phyloP scores from a whole-genome alignment of 2,888 invertebrate species.

The Chelonus formosanus region DNA sequence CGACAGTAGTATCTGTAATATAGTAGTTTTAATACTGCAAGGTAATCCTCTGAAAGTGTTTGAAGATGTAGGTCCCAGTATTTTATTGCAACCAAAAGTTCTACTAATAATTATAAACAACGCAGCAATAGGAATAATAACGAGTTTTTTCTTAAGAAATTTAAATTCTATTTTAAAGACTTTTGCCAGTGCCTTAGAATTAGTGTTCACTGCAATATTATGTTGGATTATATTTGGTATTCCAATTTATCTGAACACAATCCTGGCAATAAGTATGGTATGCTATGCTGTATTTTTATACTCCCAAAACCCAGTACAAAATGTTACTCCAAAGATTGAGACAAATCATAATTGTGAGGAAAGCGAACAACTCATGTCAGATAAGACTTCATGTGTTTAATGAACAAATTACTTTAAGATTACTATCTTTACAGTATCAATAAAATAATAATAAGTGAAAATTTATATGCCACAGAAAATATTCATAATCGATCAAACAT shows the following conservation, averaged over 20 bases:
- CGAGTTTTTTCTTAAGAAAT: constrained; percentile 91
- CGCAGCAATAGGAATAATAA: constrained; percentile 90
- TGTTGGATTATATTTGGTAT: constrained; percentile 88
- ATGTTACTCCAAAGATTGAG: constrained; percentile 40
- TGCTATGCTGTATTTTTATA: constrained; percentile 86
- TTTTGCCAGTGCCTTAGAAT: constrained; percentile 92
- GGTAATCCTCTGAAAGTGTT: constrained; percentile 74
- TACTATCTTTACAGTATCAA: too few species aligned
- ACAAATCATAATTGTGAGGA: constrained; percentile 29
- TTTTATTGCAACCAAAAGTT: constrained; percentile 74
- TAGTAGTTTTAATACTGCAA: constrained; percentile 73
- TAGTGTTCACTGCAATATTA: constrained; percentile 88
- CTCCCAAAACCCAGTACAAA: constrained; percentile 84
- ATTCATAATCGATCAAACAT: too few species aligned
- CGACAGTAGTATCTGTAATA: constrained; percentile 92
- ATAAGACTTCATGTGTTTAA: not conserved
- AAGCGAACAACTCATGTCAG: not conserved
- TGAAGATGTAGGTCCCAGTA: constrained; percentile 67
- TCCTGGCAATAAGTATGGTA: constrained; percentile 83
- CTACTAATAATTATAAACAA: constrained; percentile 87
- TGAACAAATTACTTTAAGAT: not conserved
- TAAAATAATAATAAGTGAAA: too few species aligned
- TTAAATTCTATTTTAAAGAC: constrained; percentile 95
- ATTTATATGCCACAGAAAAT: too few species aligned
- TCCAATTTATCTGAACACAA: constrained; percentile 82